Percentiles rank a stretch among this genome's conserved stretches.
phyloP scores from a whole-genome alignment of 2,113 vertebrate species.

The Centrocercus urophasianus region DNA sequence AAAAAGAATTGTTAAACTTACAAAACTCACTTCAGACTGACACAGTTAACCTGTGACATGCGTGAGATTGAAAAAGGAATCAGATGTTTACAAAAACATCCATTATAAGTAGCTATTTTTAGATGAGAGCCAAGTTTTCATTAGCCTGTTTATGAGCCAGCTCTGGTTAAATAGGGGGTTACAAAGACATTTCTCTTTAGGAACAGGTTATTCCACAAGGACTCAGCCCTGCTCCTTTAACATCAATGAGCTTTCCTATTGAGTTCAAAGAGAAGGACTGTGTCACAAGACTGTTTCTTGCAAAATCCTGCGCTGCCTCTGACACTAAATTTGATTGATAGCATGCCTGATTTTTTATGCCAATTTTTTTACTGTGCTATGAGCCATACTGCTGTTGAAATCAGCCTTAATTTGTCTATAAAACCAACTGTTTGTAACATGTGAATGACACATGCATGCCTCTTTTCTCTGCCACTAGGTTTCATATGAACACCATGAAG shows the following conservation, averaged over 20 bases:
- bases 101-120: neutral
- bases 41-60: neutral
- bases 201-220: neutral
- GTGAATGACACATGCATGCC: neutral
- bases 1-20: neutral
- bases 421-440: neutral
- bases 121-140: neutral
- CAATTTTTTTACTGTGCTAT: neutral
- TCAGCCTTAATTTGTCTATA: neutral
- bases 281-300: neutral
- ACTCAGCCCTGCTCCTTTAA: neutral
- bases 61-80: neutral
- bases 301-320: neutral
- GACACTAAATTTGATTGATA: neutral
- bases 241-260: neutral
- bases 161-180: neutral
- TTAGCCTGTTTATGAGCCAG: neutral
- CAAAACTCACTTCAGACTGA: neutral
- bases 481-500: neutral
- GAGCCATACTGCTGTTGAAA: neutral
- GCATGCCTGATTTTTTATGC: neutral
- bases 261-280: neutral
- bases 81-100: neutral
- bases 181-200: neutral
- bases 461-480: neutral